Evolutionary conservation across 2,888 invertebrate genomes (phyloP), one percentile per base, ranked within the genome.

Genomic region (Ennomos fuscantarius): DNA sequence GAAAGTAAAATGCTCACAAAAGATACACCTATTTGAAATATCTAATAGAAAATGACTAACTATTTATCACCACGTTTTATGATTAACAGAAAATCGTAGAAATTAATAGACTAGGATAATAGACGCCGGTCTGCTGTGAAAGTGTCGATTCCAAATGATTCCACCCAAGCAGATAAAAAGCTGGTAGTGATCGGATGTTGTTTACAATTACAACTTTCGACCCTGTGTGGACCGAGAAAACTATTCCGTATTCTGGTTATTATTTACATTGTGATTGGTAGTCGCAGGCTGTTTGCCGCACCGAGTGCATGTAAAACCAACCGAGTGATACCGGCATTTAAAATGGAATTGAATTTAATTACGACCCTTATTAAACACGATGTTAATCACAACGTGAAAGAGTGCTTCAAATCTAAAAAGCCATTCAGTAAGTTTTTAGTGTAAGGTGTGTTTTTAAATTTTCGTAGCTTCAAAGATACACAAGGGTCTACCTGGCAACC

Each of bases 341-440:
- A 79, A 73, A 92, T 92, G 92, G 90, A 92, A 72, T 74, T 92
- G 51, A 90, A 89, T 70, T 89, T 89, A 64, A 78, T 90, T 71
- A 79, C 89, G 48, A 86, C 87, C 37, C 79, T 90, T 63, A 85
- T 92, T 57, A 90, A 89, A 80, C 89, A 88, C 68, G 92, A 93
- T 79, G 84, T 91, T 71, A 93, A 93, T 66, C 90, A 90, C 68
- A 92, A 93, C 79, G 86, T 92, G 74, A 89, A 81, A 82, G 82
- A 89, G 86, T 90, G 90, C 75, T 90, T 92, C 72, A 90, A 91
- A 73, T 73, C 85, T n/a, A 92, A 90, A 79, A 92, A 87, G 63
- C 75, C 89, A 36, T 92, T 90, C 63, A 82, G 93, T 93, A 73
- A 91, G 89, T 60, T 58, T 50, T 6, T 6, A 60, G 8, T 46